Conservation (phyloP, 2,797 vertebrate genomes). For the Sebastes alutus region DNA sequence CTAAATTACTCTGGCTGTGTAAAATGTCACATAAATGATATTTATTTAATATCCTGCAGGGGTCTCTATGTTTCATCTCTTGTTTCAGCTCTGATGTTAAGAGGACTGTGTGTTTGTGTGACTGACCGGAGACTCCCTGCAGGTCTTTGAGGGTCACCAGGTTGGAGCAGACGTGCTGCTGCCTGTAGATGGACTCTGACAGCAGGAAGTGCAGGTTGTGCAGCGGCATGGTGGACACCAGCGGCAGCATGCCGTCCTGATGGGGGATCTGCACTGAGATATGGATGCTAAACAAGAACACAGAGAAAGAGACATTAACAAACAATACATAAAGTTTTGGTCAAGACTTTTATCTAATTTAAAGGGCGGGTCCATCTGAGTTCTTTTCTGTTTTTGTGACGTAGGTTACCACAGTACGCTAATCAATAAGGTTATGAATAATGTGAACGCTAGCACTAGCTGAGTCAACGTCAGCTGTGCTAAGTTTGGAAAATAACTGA, state of each 20-base stretch:
- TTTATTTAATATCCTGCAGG: background rate
- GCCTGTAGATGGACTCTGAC: constrained; percentile 97
- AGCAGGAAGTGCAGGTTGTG: constrained; percentile 97
- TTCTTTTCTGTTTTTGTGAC: too few species aligned
- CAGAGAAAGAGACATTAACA: background rate
- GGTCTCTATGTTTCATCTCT: background rate
- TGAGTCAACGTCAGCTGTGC: too few species aligned
- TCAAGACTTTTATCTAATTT: background rate
- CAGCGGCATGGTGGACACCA: constrained; percentile 95
- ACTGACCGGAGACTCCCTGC: constrained; percentile 90
- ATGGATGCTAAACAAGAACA: constrained; percentile 87
- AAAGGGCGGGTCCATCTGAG: too few species aligned
- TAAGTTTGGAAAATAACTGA: too few species aligned
- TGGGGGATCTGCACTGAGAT: constrained; percentile 99
- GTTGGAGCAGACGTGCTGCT: constrained; percentile 98
- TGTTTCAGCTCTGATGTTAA: background rate
- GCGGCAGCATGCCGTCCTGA: constrained; percentile 97
- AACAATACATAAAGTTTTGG: rapidly evolving
- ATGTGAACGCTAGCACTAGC: too few species aligned
- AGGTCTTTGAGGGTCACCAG: constrained; percentile 90
- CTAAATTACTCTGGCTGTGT: background rate
- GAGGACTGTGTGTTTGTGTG: background rate
- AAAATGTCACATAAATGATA: background rate
- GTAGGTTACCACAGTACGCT: too few species aligned
- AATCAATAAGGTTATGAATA: too few species aligned